Percentiles rank a stretch among this genome's conserved stretches.
phyloP scores from a whole-genome alignment of 1,140 invertebrate genomes.

The Apis laboriosa region DNA sequence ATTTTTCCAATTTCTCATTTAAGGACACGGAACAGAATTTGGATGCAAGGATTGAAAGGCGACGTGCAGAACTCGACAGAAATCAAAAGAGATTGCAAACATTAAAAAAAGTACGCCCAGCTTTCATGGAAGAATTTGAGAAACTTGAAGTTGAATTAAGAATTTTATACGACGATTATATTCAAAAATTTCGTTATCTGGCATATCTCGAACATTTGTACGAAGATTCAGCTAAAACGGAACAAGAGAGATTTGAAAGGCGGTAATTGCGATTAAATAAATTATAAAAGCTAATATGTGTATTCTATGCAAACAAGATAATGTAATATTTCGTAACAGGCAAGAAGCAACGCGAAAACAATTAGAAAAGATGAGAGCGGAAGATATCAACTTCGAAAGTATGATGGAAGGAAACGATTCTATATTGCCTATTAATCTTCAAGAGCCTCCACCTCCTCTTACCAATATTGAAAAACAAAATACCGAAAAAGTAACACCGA shows the following conservation, averaged over 20 bases:
- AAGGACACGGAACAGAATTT: constrained; percentile 86
- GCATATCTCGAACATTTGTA: constrained; percentile 90
- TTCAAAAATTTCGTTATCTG: constrained; percentile 92
- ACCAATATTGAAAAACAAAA: constrained; percentile 64
- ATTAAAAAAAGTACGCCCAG: constrained; percentile 97
- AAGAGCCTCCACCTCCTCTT: constrained; percentile 67
- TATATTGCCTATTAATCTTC: constrained; percentile 74
- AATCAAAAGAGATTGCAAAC: constrained; percentile 96
- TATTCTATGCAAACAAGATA: not conserved
- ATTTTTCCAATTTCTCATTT: not conserved
- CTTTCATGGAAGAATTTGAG: constrained; percentile 98
- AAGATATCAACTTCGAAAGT: constrained; percentile 78
- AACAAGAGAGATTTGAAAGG: constrained; percentile 86
- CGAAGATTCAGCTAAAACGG: constrained; percentile 86
- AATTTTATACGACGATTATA: constrained; percentile 92
- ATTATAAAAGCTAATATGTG: not conserved
- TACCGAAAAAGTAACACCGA: constrained; percentile 69
- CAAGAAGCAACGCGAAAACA: constrained; percentile 81
- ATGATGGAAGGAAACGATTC: constrained; percentile 77
- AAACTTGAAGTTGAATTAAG: constrained; percentile 93
- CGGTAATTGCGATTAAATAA: constrained; percentile 53
- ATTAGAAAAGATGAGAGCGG: constrained; percentile 79
- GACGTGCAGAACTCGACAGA: constrained; percentile 93
- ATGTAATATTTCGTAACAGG: constrained; percentile 49
- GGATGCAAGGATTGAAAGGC: constrained; percentile 95